Evolutionary conservation across 2,888 invertebrate genomes (phyloP).

Genomic region (Ophion ventricosus): DNA sequence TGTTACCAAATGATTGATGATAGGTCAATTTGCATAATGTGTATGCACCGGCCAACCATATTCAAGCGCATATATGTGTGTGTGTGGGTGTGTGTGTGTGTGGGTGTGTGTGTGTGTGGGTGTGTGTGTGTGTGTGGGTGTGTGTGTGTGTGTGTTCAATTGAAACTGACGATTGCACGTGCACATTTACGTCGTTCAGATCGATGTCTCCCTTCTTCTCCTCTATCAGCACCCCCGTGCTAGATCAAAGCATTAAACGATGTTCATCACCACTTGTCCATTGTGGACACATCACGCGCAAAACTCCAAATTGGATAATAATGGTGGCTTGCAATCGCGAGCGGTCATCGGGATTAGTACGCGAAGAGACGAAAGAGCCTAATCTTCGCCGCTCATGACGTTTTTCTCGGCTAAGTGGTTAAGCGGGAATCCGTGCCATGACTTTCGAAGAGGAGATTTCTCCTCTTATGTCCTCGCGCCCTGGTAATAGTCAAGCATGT

Average conservation of each 20-base stretch:
- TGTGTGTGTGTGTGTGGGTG: no score
- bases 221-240: constrained; percentile 22
- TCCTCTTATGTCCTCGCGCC: constrained; percentile 23
- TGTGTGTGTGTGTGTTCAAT: constrained; percentile 21
- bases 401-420: constrained; percentile 67
- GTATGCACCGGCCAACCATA: not conserved
- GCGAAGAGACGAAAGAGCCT: constrained; percentile 55
- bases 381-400: constrained; percentile 63
- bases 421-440: constrained; percentile 70
- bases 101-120: not conserved
- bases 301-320: constrained; percentile 76
- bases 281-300: constrained; percentile 62
- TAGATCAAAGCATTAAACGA: constrained; percentile 55
- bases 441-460: constrained; percentile 61
- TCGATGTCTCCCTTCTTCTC: constrained; percentile 38
- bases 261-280: constrained; percentile 52
- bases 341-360: constrained; percentile 19
- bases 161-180: constrained; percentile 54
- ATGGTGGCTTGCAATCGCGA: constrained; percentile 39
- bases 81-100: not conserved
- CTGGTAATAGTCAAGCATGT: constrained; percentile 18
- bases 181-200: constrained; percentile 76
- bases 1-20: not conserved
- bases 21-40: not conserved
- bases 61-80: not conserved